Base-by-base conservation (phyloP, 2,888 invertebrate genomes). In the Pinctada fucata region DNA sequence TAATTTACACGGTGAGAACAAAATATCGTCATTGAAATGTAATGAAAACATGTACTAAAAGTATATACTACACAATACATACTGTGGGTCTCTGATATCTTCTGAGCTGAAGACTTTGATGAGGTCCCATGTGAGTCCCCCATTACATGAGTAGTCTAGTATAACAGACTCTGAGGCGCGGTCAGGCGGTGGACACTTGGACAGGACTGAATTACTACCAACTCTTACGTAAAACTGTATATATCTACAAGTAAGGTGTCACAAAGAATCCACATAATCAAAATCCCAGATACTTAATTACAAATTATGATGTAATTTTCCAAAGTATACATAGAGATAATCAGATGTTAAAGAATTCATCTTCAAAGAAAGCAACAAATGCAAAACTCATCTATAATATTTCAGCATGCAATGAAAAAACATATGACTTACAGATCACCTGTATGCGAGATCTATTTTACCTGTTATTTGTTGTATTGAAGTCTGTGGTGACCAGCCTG, bases 131-230 rank as follows among this genome's bases (percentile, higher is more conserved):
- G 85, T 85, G 2, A 93, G 82, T 2, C 92, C 92, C 4, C 92
- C 93, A 84, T 92, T 86, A 82, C 92, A 93, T 0, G 92, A 91
- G 80, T 87, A 91, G 82, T 93, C 92, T 10, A 93, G 86, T 50
- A 91, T 86, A 1, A 93, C 88, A 6, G 86, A 85, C 82, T 93
- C 92, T 3, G 84, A 83, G 1, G 83, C 83, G 10, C 87, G 78
- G 75, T 90, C 90, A 45, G 93, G 92, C 3, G 92, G 87, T 0
- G 92, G 91, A 83, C 93, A 93, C 3, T 84, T 81, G 1, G 91
- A 91, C 48, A 86, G 88, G 3, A 84, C 83, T 2, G 92, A 91
- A 58, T 86, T 83, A 84, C 92, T 93, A 1, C 92, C 92, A 70
- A 93, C 85, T 16, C 92, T 83, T n/a, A 92, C 83, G 64, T 90